phyloP scores from a whole-genome alignment of 2,113 vertebrate species.

The Emydocephalus ijimae region DNA sequence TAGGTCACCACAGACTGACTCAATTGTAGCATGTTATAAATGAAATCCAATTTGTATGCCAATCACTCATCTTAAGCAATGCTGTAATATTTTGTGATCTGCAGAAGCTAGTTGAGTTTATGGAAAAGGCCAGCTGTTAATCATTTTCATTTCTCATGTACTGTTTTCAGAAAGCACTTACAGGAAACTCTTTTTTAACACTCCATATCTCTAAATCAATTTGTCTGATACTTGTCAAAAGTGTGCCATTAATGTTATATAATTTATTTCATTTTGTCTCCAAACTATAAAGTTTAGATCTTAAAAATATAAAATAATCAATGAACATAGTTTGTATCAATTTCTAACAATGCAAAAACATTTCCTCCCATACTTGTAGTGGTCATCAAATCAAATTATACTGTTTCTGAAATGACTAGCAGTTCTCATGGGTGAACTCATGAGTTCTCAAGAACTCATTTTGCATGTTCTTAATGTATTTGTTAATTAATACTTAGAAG shows the following conservation, averaged over 20 bases:
- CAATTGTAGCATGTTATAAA: neutral
- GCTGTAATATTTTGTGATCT: neutral
- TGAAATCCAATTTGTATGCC: neutral
- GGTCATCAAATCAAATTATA: neutral
- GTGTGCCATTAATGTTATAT: neutral
- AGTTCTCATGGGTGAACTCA: neutral
- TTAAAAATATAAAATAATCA: neutral
- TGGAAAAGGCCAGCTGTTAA: neutral
- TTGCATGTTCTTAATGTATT: neutral
- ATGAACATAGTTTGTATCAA: neutral
- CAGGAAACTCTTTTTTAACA: neutral
- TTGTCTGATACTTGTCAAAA: neutral
- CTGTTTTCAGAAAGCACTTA: neutral
- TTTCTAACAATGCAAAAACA: neutral
- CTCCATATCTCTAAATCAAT: neutral
- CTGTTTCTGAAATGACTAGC: neutral
- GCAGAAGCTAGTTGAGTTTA: neutral
- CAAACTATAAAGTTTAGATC: neutral
- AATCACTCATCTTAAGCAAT: neutral
- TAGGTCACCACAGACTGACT: neutral
- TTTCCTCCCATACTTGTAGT: neutral
- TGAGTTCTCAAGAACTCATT: too few relatives aligned
- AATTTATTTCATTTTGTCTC: neutral
- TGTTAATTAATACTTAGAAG: neutral
- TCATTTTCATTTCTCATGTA: neutral